phyloP scores from a whole-genome alignment of 2,113 vertebrate genomes.

The Athene noctua region DNA sequence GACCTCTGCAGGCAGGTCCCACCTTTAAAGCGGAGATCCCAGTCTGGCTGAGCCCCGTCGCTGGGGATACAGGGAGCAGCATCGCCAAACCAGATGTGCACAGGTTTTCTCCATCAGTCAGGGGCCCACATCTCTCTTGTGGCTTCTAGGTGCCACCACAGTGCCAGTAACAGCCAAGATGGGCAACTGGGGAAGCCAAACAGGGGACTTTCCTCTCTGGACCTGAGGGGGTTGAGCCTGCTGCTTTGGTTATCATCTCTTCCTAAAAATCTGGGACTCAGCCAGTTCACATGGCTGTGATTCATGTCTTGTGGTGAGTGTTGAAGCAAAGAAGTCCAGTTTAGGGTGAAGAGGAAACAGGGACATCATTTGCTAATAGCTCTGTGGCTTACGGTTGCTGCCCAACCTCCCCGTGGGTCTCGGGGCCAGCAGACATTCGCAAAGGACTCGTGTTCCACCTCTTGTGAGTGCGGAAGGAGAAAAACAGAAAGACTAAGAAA shows the following conservation, averaged over 20 bases:
- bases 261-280: not conserved
- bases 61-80: not conserved
- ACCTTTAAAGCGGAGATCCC: not conserved
- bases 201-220: not conserved
- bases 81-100: fast-evolving
- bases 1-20: not conserved
- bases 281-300: not conserved
- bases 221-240: not conserved
- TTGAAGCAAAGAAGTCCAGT: not conserved
- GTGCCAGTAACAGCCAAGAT: not conserved
- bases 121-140: not conserved
- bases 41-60: not conserved
- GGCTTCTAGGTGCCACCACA: not conserved
- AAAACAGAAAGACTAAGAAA: not conserved
- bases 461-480: not conserved
- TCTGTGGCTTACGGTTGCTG: not conserved
- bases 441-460: not conserved
- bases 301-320: not conserved
- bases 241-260: not conserved
- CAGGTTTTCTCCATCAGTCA: fast-evolving
- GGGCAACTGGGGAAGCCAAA: not conserved
- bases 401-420: not conserved
- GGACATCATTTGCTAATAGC: not conserved
- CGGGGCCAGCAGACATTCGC: fast-evolving
- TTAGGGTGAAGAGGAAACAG: not conserved